Percentiles rank a stretch among this genome's conserved stretches.
Evolutionary conservation across 2,113 vertebrate species (phyloP).

Genomic region (Marcusenius ussheri): DNA sequence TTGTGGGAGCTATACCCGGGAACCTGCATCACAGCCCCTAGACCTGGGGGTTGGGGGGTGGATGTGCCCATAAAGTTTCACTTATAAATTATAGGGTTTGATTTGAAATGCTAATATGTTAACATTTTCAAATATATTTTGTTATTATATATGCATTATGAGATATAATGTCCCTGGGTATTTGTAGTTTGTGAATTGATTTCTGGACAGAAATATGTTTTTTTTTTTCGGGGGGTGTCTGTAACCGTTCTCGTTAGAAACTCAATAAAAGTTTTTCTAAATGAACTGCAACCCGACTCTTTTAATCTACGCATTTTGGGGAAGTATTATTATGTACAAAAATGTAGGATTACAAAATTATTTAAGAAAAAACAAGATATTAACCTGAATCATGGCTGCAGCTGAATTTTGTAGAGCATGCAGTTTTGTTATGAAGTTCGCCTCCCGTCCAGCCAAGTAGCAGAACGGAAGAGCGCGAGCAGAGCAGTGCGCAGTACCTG

Average conservation of each 20-base stretch:
- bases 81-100: neutral
- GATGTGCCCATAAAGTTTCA: neutral
- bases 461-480: too few relatives aligned
- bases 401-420: neutral
- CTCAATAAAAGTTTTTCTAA: neutral
- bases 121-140: neutral
- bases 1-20: constrained; percentile 18
- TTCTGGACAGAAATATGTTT: neutral
- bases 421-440: neutral
- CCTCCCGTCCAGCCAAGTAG: neutral
- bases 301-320: neutral
- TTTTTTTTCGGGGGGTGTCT: too few relatives aligned
- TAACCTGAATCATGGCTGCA: neutral
- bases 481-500: too few relatives aligned
- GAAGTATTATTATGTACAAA: neutral
- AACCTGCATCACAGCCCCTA: neutral
- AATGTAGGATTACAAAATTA: neutral
- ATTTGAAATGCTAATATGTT: neutral
- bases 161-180: neutral
- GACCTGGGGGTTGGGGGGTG: neutral
- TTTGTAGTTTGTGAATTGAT: neutral
- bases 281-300: neutral
- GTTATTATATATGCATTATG: neutral
- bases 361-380: neutral
- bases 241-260: neutral